Evolutionary conservation across 2,113 vertebrate genomes (phyloP).

Genomic region (Neodontobutis hainanensis): DNA sequence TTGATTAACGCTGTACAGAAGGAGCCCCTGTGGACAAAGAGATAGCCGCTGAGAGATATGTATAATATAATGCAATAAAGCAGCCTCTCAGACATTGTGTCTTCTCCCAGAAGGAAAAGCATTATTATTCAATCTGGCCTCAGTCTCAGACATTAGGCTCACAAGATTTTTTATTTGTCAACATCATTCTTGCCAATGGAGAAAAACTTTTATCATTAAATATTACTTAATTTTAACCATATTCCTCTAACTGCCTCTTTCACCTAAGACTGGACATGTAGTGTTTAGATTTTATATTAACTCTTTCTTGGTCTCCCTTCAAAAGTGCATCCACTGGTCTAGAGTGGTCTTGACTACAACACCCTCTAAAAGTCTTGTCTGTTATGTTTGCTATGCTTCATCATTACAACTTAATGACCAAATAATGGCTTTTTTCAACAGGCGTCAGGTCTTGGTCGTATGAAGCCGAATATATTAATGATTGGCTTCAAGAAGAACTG

Average conservation of each 20-base stretch:
- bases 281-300: too few relatives aligned
- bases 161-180: too few relatives aligned
- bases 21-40: constrained; percentile 34
- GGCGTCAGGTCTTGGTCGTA: constrained; percentile 92
- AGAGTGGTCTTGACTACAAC: neutral
- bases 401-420: neutral
- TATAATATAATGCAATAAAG: constrained; percentile 49
- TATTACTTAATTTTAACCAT: too few relatives aligned
- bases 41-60: constrained; percentile 42
- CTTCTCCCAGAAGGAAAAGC: too few relatives aligned
- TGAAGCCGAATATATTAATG: constrained; percentile 95
- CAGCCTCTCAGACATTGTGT: neutral
- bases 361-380: neutral
- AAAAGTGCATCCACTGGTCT: too few relatives aligned
- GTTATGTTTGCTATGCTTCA: neutral
- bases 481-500: constrained; percentile 95
- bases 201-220: too few relatives aligned
- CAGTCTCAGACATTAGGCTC: too few relatives aligned
- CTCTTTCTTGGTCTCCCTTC: too few relatives aligned
- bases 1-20: constrained; percentile 65
- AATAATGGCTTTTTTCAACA: constrained; percentile 48
- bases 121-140: too few relatives aligned
- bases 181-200: too few relatives aligned
- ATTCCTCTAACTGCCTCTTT: too few relatives aligned
- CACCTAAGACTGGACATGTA: too few relatives aligned